Evolutionary conservation across 2,113 vertebrate genomes (phyloP).

Genomic region (Melanerpes formicivorus): DNA sequence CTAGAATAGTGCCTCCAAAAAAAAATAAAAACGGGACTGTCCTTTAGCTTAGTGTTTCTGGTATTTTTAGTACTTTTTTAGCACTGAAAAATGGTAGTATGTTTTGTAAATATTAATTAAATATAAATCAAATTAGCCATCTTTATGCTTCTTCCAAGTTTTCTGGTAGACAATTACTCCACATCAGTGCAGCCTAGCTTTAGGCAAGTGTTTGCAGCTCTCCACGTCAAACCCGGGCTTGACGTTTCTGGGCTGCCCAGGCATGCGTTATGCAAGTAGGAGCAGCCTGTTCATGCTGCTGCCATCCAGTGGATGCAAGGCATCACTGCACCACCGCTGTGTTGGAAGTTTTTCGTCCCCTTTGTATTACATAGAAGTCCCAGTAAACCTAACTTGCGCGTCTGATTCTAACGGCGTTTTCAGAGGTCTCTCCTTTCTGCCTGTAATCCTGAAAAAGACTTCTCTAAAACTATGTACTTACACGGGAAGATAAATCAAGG

Average conservation of each 20-base stretch:
- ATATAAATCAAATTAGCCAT: not conserved
- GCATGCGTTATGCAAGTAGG: fast-evolving
- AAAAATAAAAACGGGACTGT: not conserved
- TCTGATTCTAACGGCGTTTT: not conserved
- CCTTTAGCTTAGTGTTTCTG: not conserved
- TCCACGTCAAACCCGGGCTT: fast-evolving
- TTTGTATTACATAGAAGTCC: fast-evolving
- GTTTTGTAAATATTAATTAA: not conserved
- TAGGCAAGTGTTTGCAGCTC: fast-evolving
- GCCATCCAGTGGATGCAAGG: constrained; percentile 41
- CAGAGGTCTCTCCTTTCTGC: not conserved
- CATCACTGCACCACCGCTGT: not conserved
- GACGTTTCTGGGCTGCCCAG: fast-evolving
- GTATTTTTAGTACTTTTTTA: not conserved
- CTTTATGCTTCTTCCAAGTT: not conserved
- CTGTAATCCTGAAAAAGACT: not conserved
- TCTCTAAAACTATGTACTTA: not conserved
- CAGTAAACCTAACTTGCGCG: fast-evolving
- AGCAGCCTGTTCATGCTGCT: not conserved
- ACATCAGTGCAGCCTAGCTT: fast-evolving
- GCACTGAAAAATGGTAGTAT: not conserved
- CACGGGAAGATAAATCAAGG: not conserved
- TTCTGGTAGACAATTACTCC: fast-evolving
- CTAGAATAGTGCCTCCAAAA: not conserved
- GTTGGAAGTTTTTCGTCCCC: fast-evolving